A percentile compares a stretch with the other conserved stretches of the same genome.
phyloP scores from a whole-genome alignment of 2,888 invertebrate species.

The Drosophila melanosoma region DNA sequence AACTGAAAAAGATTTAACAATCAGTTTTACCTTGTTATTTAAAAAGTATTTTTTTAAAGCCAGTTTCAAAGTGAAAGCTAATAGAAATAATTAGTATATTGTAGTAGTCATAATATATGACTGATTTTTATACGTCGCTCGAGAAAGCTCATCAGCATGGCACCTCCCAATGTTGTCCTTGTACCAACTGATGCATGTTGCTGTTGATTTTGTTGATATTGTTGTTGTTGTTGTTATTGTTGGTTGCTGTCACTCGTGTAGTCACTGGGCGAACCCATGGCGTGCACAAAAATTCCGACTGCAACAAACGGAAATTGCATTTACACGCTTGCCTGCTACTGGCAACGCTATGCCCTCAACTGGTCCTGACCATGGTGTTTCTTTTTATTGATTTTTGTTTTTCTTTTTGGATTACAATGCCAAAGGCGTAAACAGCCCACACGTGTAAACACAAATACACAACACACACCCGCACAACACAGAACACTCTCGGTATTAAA shows the following conservation, averaged over 20 bases:
- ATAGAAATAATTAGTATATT: neutral
- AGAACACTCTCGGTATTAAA: constrained; percentile 23
- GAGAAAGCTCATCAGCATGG: constrained; percentile 26
- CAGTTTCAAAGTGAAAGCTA: neutral
- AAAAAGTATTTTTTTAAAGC: neutral
- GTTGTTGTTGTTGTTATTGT: constrained; percentile 6
- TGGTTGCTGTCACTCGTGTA: constrained; percentile 45
- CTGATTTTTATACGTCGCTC: neutral
- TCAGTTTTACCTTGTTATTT: neutral
- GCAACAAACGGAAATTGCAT: constrained; percentile 75
- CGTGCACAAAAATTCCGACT: constrained; percentile 68
- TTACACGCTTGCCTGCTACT: constrained; percentile 62
- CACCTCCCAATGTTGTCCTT: constrained; percentile 10
- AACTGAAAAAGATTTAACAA: neutral
- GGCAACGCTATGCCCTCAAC: constrained; percentile 27
- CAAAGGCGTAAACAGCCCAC: constrained; percentile 47
- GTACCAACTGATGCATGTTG: constrained; percentile 8
- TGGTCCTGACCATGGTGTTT: constrained; percentile 5
- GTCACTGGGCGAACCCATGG: constrained; percentile 42
- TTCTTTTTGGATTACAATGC: constrained; percentile 37
- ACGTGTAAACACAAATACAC: neutral
- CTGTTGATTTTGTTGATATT: constrained; percentile 12
- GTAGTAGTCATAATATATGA: neutral
- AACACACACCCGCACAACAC: neutral
- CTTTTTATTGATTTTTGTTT: constrained; percentile 3